Evolutionary conservation across 2,113 vertebrate genomes (phyloP).

Genomic region (Candoia aspera): DNA sequence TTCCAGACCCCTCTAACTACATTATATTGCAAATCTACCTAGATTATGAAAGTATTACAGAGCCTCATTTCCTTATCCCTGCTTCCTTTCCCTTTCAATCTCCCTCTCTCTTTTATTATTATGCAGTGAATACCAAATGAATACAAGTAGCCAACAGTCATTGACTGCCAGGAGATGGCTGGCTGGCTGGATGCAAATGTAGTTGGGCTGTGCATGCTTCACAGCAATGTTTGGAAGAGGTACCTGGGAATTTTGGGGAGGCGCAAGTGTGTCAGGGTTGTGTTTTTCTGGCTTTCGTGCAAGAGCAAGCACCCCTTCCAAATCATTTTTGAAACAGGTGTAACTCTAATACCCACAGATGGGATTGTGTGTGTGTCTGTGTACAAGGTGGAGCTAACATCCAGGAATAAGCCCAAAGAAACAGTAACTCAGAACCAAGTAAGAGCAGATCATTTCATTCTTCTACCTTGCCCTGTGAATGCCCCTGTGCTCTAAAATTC

Average conservation of each 20-base stretch:
- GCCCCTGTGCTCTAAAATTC: not conserved
- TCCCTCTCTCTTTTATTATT: not conserved
- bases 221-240: not conserved
- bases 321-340: not conserved
- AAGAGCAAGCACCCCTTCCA: not conserved
- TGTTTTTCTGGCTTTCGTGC: not conserved
- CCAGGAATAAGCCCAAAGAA: not conserved
- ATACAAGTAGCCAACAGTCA: not conserved
- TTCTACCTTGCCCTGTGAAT: not conserved
- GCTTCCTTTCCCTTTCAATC: not conserved
- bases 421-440: not conserved
- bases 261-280: not conserved
- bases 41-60: slow-evolving; percentile 57
- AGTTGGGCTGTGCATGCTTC: not conserved
- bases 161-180: not conserved
- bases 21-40: slow-evolving; percentile 57
- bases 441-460: not conserved
- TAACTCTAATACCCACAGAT: not conserved
- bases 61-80: fast-evolving
- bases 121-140: fast-evolving
- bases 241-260: not conserved
- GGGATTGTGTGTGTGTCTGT: not conserved
- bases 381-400: not conserved
- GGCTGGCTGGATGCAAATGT: not conserved
- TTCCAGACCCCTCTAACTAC: slow-evolving; percentile 53